phyloP scores from a whole-genome alignment of 2,888 invertebrate species.

The Craniophora ligustri region DNA sequence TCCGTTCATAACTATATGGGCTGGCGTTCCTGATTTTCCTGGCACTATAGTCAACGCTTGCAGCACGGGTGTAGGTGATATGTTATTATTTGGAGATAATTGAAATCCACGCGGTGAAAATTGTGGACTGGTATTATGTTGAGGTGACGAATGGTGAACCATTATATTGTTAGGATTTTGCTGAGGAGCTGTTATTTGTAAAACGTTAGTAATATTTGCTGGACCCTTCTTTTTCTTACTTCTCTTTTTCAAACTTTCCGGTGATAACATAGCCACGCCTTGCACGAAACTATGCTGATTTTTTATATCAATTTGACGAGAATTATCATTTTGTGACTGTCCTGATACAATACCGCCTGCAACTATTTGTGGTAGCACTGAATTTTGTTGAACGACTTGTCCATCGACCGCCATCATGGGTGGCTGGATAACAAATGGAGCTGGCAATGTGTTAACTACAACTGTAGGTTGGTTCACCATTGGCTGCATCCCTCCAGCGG shows the following conservation, averaged over 20 bases:
- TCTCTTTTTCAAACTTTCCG: slow-evolving; percentile 91
- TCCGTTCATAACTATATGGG: slow-evolving; percentile 94
- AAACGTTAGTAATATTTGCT: slow-evolving; percentile 91
- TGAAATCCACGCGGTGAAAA: slow-evolving; percentile 94
- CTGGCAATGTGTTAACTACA: slow-evolving; percentile 93
- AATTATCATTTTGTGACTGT: slow-evolving; percentile 81
- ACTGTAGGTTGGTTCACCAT: slow-evolving; percentile 93
- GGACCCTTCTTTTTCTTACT: slow-evolving; percentile 93
- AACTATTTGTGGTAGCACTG: slow-evolving; percentile 91
- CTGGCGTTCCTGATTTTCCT: slow-evolving; percentile 92
- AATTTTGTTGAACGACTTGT: slow-evolving; percentile 90
- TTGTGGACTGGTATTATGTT: slow-evolving; percentile 82
- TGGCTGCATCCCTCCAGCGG: slow-evolving; percentile 90
- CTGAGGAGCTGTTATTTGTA: slow-evolving; percentile 91
- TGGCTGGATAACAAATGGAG: slow-evolving; percentile 94
- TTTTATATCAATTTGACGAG: slow-evolving; percentile 88
- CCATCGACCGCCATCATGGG: slow-evolving; percentile 93
- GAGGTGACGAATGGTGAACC: slow-evolving; percentile 84
- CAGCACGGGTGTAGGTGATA: slow-evolving; percentile 91
- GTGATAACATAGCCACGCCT: slow-evolving; percentile 89
- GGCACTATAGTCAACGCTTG: slow-evolving; percentile 94
- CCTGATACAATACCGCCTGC: slow-evolving; percentile 90
- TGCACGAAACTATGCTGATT: slow-evolving; percentile 77
- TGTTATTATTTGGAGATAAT: slow-evolving; percentile 91
- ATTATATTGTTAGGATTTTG: slow-evolving; percentile 90